Base-by-base conservation (phyloP, 2,797 vertebrate genomes). In the Epinephelus malabaricus region DNA sequence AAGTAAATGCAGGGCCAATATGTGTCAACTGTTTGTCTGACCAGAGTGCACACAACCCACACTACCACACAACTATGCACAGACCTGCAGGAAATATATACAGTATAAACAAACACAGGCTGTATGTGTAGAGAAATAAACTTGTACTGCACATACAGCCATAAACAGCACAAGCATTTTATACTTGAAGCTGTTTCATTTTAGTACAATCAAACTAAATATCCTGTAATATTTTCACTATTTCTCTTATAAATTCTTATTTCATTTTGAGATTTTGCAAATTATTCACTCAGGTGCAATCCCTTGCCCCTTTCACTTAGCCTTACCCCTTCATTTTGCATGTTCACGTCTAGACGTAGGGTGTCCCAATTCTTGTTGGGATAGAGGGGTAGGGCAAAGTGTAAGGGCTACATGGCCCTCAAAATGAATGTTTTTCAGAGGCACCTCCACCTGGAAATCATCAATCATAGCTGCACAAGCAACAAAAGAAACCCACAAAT, bases 1-100 rank as follows among this genome's bases (percentile, higher is more conserved):
- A 73, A 70, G 58, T 79, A 82, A 81, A 87, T 73, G 64, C 65
- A 75, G 60, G 60, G 84, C 69, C 82, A 88, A 62, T 65, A 64
- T 46, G 53, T 69, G 64, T 86, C 79, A 73, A 72, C 46, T 76
- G 71, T 66, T 84, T 66, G 73, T 77, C 67, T 59, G 82, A 71
- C 73, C 68, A 19, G 49, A 56, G 34, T 21, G 50, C 34, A 56
- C 51, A 15, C 40, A 10, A 12, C 34, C 34, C 34, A 34, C 34
- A 34, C 7, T 34, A 34, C 34, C 55, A 69, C 49, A 83, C 47
- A 68, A 17, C 49, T n/a, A 49, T 1, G 54, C 71, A 56, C 27
- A 78, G 15, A 50, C 15, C 60, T 70, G 63, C 49, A 51, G 60
- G 38, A 76, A 61, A 34, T 25, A 49, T 5, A 40, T 21, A 71